Evolutionary conservation across 1,140 invertebrate genomes (phyloP).

Genomic region (Neotoxoptera formosana): DNA sequence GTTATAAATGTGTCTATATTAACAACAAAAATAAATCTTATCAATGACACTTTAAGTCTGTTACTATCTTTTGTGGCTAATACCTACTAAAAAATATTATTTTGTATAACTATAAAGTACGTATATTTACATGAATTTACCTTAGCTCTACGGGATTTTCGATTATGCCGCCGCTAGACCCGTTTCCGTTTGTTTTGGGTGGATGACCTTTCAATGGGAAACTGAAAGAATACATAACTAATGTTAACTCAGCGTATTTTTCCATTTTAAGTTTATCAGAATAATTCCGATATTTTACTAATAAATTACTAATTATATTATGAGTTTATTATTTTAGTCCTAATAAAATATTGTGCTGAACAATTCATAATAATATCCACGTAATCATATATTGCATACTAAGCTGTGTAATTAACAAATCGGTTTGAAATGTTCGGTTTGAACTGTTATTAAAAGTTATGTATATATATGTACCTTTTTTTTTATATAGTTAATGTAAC

Average conservation of each 20-base stretch:
- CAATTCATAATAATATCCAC: background rate
- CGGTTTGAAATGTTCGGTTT: background rate
- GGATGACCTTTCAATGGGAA: constrained; percentile 52
- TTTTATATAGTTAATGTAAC: too few species aligned
- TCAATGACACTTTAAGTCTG: background rate
- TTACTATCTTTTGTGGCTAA: background rate
- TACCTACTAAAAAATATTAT: background rate
- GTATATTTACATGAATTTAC: constrained; percentile 14
- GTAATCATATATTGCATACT: background rate
- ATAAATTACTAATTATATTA: background rate
- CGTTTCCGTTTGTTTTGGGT: constrained; percentile 47
- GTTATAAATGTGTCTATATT: background rate
- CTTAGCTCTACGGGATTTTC: constrained; percentile 57
- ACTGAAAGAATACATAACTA: constrained; percentile 37
- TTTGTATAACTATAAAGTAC: background rate
- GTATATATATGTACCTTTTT: too few species aligned
- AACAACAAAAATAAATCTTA: background rate
- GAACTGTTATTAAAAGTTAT: background rate
- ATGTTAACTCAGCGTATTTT: background rate
- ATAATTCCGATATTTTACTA: background rate
- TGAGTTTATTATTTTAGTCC: background rate
- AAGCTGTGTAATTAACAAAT: background rate
- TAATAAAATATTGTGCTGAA: background rate
- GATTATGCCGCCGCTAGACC: constrained; percentile 47
- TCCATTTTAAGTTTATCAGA: background rate